Evolutionary conservation across 2,888 invertebrate genomes (phyloP).

Genomic region (Labia minor): DNA sequence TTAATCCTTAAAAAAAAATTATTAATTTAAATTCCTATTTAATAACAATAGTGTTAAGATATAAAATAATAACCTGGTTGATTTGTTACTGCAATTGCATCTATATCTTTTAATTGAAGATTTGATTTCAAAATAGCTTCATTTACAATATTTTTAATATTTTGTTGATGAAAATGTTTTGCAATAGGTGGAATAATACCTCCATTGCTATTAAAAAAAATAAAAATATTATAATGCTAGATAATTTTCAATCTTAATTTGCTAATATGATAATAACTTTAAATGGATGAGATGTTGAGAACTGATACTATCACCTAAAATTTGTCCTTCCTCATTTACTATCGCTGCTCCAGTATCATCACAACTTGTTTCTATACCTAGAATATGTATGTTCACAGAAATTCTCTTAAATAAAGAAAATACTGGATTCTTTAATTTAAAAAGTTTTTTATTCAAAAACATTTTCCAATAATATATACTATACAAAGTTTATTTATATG

Average conservation of each 20-base stretch:
- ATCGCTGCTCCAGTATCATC: conserved; percentile 94
- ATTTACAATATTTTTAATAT: conserved; percentile 63
- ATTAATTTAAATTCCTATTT: neutral
- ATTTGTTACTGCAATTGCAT: conserved; percentile 84
- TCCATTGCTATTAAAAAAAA: conserved; percentile 53
- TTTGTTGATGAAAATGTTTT: conserved; percentile 61
- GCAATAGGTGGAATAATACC: conserved; percentile 87
- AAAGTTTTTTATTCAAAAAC: too few species aligned
- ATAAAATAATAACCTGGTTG: conserved; percentile 56
- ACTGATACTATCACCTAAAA: conserved; percentile 68
- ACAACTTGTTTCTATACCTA: conserved; percentile 96
- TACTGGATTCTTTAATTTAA: too few species aligned
- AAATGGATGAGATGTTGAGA: conserved; percentile 71
- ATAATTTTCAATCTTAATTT: too few species aligned
- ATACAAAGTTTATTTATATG: too few species aligned
- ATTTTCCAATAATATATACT: too few species aligned
- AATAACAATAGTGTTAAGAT: conserved; percentile 19
- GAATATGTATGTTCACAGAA: too few species aligned
- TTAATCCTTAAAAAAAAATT: conserved; percentile 46
- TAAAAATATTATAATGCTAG: too few species aligned
- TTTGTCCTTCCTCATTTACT: conserved; percentile 55
- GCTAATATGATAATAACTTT: conserved; percentile 42
- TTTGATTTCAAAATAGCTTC: conserved; percentile 52
- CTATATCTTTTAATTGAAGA: conserved; percentile 52
- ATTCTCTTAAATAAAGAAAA: too few species aligned